These are phyloP conservation scores for Lagopus leucura DNA, from an alignment of 2,113 vertebrate genomes.

Conservation along the genomic window DNA sequence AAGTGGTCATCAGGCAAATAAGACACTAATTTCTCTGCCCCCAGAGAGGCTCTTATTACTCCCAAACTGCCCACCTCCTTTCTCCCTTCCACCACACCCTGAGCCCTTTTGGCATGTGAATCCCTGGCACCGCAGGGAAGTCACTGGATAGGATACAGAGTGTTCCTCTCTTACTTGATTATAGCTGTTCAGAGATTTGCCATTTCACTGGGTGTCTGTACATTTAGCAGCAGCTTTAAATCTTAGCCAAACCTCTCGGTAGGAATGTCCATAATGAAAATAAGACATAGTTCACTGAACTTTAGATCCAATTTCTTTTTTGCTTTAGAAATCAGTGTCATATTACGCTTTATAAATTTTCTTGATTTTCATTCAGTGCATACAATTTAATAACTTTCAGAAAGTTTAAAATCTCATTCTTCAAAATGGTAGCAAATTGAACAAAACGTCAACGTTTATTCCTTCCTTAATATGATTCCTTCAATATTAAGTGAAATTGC, in stretches of 20 bases:
- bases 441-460: not conserved
- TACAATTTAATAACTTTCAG: not conserved
- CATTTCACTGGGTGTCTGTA: not conserved
- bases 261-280: not conserved
- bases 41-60: not conserved
- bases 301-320: not conserved
- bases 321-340: not conserved
- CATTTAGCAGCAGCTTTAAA: not conserved
- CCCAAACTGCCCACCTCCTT: not conserved
- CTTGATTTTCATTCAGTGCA: not conserved
- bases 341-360: not conserved
- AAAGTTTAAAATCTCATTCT: not conserved
- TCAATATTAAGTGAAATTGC: not conserved
- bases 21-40: not conserved
- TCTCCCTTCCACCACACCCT: not conserved
- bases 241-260: not conserved
- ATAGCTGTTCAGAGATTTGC: not conserved
- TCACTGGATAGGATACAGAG: not conserved
- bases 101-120: accelerated
- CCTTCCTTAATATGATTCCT: not conserved
- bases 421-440: slow-evolving; percentile 19
- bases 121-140: not conserved
- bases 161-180: not conserved
- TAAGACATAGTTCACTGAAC: not conserved
- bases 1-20: not conserved